These are phyloP conservation scores for Chionomys nivalis DNA, from an alignment of 2,113 vertebrate species.

Conservation along the genomic window DNA sequence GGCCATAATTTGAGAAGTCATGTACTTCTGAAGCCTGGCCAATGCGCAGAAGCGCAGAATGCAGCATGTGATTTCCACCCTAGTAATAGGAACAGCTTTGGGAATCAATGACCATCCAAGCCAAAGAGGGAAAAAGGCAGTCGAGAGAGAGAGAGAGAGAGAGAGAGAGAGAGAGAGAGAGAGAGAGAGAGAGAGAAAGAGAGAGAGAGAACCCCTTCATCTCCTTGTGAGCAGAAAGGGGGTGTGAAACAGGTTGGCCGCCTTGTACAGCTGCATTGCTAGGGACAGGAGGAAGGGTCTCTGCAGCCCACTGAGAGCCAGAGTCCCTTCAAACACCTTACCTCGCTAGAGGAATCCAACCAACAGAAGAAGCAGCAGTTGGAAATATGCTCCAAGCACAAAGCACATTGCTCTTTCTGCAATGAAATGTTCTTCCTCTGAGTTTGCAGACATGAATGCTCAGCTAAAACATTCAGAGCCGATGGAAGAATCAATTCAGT, in stretches of 20 bases:
- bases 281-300: background rate
- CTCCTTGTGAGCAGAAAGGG: constrained; percentile 7
- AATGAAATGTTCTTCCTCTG: constrained; percentile 11
- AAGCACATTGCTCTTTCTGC: background rate
- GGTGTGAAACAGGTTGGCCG: background rate
- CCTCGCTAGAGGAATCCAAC: background rate
- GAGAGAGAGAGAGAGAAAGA: too few relatives aligned
- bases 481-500: background rate
- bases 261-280: background rate
- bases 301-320: background rate
- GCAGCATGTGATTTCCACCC: background rate
- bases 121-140: background rate
- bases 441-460: background rate
- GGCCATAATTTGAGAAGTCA: background rate
- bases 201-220: constrained; percentile 8
- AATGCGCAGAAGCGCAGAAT: background rate
- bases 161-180: too few relatives aligned
- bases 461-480: background rate
- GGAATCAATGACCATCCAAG: background rate
- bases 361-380: background rate
- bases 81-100: background rate
- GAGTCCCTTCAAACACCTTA: background rate
- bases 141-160: background rate
- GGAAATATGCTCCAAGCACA: background rate
- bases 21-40: background rate